A percentile compares a stretch with the other conserved stretches of the same genome.
phyloP scores from a whole-genome alignment of 1,140 invertebrate genomes.

The Drosophila hydei region DNA sequence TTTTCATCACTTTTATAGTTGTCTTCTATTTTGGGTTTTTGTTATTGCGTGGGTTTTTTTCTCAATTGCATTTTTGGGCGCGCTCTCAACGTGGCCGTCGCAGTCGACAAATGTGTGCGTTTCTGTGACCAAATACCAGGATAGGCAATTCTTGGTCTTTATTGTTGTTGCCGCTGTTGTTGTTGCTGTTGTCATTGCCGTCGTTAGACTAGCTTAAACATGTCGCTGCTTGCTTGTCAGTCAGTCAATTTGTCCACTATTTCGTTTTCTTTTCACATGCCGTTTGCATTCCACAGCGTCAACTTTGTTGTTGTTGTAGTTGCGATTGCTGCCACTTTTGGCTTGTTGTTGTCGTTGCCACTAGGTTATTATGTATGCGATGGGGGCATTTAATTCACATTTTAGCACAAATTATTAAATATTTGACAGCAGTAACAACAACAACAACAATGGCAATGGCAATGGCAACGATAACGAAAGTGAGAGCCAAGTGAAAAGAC shows the following conservation, averaged over 20 bases:
- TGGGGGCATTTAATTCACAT: conserved; percentile 64
- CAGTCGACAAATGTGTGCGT: conserved; percentile 10
- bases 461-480: conserved; percentile 56
- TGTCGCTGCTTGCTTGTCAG: conserved; percentile 38
- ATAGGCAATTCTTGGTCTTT: conserved; percentile 54
- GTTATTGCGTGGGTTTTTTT: conserved; percentile 77
- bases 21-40: conserved; percentile 75
- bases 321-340: conserved; percentile 10
- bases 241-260: conserved; percentile 38
- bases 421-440: conserved; percentile 51
- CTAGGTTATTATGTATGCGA: conserved; percentile 61
- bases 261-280: conserved; percentile 76
- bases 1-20: conserved; percentile 56
- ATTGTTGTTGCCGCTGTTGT: conserved; percentile 25
- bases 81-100: conserved; percentile 40
- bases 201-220: conserved; percentile 52
- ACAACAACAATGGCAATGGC: conserved; percentile 14
- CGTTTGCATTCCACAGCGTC: conserved; percentile 65
- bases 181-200: conserved; percentile 12
- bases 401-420: conserved; percentile 81
- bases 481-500: conserved; percentile 67
- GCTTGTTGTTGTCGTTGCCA: conserved; percentile 6
- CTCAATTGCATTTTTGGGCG: conserved; percentile 77
- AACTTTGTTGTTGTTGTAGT: conserved; percentile 29
- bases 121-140: conserved; percentile 61